Evolutionary conservation across 2,797 vertebrate species (phyloP), one percentile per base, ranked within the genome.

Genomic region (Ambastaia sidthimunki): DNA sequence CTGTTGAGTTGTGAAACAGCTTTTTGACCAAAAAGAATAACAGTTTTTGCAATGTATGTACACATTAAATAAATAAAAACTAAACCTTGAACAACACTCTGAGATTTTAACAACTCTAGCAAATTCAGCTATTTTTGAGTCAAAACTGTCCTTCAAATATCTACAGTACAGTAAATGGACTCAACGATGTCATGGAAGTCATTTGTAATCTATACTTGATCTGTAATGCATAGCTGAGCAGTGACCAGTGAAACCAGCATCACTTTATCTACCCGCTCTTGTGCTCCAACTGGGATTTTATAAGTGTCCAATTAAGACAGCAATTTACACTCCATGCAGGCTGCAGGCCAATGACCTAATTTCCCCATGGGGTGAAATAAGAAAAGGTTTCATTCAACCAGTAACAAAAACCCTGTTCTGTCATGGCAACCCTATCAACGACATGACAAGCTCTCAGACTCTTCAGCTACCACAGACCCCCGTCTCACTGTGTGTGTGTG

Each of bases 261-360:
- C 34, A 41, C 18, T 72, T 65, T 65, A 63, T 73, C 70, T 60
- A 47, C 34, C 69, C 37, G 15, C 21, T 55, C 57, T 67, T 71
- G 2, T 78, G 28, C 23, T 60, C 86, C 85, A 89, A 88, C 85
- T 86, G 86, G 87, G 84, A 89, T 90, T 91, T 89, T 89, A 89
- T 90, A 89, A 91, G 87, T 88, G 86, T 90, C 89, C 90, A 93
- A 91, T 93, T 92, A 93, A 90, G 88, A 89, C 88, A 88, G 89
- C 86, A 89, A 91, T 93, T 92, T 90, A 89, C 89, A 92, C 88
- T 48, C 82, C 80, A 82, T 86, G 88, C 90, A 88, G 86, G 87
- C 88, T 89, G 89, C 89, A 87, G 88, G 86, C 86, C 85, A 82
- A 88, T 93, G 92, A 93, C 92, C 91, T 92, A 91, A 93, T 93